These are phyloP conservation scores for Tachina lurida DNA, from an alignment of 2,888 invertebrate genomes.

Conservation along the genomic window DNA sequence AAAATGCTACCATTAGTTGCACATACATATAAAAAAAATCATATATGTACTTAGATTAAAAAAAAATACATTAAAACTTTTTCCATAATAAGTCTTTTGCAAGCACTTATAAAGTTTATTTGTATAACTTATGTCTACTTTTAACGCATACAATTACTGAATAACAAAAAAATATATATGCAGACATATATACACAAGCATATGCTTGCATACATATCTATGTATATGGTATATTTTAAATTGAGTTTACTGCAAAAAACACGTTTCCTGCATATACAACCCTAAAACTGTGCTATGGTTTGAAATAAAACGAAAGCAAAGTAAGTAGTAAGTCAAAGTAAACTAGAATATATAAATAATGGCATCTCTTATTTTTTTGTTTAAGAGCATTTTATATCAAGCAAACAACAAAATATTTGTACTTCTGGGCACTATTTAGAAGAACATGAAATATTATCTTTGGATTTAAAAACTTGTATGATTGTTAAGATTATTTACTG, in stretches of 20 bases:
- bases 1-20: slow-evolving; percentile 13
- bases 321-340: too few relatives aligned
- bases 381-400: too few relatives aligned
- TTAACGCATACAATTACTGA: slow-evolving; percentile 67
- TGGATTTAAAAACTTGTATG: too few relatives aligned
- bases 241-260: neutral
- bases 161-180: slow-evolving; percentile 35
- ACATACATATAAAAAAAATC: neutral
- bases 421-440: too few relatives aligned
- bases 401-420: too few relatives aligned
- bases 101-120: slow-evolving; percentile 70
- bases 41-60: neutral
- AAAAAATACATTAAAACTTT: slow-evolving; percentile 41
- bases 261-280: slow-evolving; percentile 12
- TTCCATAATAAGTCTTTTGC: slow-evolving; percentile 66
- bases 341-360: too few relatives aligned
- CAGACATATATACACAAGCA: neutral
- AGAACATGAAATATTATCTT: too few relatives aligned
- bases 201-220: neutral
- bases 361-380: too few relatives aligned
- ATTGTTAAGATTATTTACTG: too few relatives aligned
- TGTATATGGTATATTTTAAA: slow-evolving; percentile 2
- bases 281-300: slow-evolving; percentile 55
- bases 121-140: slow-evolving; percentile 69
- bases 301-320: slow-evolving; percentile 43